A percentile compares a stretch with the other conserved stretches of the same genome.
Evolutionary conservation across 2,888 invertebrate genomes (phyloP).

Genomic region (Oligia latruncula): DNA sequence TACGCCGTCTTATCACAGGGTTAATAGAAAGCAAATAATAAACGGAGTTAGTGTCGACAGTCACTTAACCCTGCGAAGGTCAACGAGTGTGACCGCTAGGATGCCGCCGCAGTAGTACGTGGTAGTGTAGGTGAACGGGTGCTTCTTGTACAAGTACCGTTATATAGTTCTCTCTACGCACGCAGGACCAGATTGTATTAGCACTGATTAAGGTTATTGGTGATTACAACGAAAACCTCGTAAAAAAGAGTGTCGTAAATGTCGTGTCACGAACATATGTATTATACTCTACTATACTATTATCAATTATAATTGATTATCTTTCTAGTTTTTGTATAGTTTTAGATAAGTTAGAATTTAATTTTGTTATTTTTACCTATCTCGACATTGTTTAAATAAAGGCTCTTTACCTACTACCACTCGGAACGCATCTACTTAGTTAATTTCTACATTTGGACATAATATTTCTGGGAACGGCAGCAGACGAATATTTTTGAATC

Average conservation of each 20-base stretch:
- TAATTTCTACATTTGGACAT: background rate
- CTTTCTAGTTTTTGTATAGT: too few species aligned
- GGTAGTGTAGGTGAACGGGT: slow-evolving; percentile 45
- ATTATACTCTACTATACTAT: too few species aligned
- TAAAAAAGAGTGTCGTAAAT: slow-evolving; percentile 19
- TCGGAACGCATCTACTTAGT: too few species aligned
- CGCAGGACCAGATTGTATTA: slow-evolving; percentile 32
- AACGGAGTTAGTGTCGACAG: slow-evolving; percentile 53
- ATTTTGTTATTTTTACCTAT: too few species aligned
- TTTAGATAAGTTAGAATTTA: too few species aligned
- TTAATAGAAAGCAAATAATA: slow-evolving; percentile 63
- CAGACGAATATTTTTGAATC: slow-evolving; percentile 30
- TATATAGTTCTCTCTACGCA: slow-evolving; percentile 19
- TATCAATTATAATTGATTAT: too few species aligned
- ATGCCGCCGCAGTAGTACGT: slow-evolving; percentile 10
- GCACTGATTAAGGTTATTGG: slow-evolving; percentile 30
- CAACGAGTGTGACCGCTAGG: slow-evolving; percentile 55
- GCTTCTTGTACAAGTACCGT: slow-evolving; percentile 43
- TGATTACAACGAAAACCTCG: slow-evolving; percentile 21
- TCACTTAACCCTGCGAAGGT: slow-evolving; percentile 59
- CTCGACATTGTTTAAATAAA: too few species aligned
- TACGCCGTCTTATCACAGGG: slow-evolving; percentile 52
- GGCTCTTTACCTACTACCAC: too few species aligned
- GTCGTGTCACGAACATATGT: background rate
- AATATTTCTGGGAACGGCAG: slow-evolving; percentile 19